Evolutionary conservation across 2,797 vertebrate species (phyloP).

Genomic region (Propithecus perrieri): DNA sequence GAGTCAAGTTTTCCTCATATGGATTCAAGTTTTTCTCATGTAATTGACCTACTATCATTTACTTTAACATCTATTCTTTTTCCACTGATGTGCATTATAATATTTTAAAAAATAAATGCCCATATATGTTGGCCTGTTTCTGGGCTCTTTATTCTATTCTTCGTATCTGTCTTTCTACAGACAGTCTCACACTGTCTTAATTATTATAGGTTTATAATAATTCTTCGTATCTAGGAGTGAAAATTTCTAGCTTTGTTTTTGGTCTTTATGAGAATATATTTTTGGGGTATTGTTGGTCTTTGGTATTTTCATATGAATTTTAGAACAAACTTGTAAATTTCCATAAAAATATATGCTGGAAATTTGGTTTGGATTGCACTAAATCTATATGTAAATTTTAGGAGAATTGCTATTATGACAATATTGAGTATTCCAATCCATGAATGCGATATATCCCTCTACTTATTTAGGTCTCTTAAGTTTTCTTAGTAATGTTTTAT

Average conservation of each 20-base stretch:
- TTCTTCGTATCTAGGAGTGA: background rate
- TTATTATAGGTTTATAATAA: conserved; percentile 28
- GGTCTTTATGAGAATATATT: background rate
- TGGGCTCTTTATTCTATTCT: background rate
- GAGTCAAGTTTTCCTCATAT: background rate
- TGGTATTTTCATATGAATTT: background rate
- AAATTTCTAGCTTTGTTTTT: conserved; percentile 2
- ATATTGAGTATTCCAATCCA: background rate
- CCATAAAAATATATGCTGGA: background rate
- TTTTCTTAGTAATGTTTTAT: background rate
- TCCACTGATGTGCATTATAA: background rate
- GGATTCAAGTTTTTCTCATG: background rate
- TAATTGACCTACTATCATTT: background rate
- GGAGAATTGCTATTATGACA: background rate
- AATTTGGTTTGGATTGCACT: background rate
- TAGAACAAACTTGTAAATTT: background rate
- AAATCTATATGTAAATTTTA: background rate
- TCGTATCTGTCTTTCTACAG: background rate
- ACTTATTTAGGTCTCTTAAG: background rate
- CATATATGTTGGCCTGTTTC: background rate
- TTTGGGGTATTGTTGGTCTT: background rate
- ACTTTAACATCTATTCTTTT: background rate
- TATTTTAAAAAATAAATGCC: background rate
- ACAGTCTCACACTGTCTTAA: background rate
- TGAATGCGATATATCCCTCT: background rate